Percentiles rank a stretch among this genome's conserved stretches.
Conservation (phyloP, 2,888 invertebrate species). For the Caprella mutica region DNA sequence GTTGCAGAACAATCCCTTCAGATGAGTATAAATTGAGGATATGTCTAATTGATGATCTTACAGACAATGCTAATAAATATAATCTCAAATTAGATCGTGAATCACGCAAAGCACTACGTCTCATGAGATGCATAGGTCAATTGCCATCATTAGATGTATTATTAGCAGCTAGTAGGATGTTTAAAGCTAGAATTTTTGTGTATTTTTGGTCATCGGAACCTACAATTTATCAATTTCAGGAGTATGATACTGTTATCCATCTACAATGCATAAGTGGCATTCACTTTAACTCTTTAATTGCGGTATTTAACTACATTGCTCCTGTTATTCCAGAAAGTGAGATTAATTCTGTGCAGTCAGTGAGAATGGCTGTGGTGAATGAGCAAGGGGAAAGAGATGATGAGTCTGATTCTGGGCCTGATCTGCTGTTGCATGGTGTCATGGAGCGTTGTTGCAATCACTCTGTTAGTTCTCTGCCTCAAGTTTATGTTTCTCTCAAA, state of each 20-base stretch:
- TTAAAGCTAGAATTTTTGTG: not conserved
- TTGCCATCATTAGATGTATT: not conserved
- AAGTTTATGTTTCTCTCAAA: no score
- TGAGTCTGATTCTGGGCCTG: no score
- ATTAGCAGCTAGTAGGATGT: not conserved
- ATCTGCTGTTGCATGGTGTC: no score
- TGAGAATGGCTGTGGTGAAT: no score
- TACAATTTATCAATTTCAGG: not conserved
- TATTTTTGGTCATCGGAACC: not conserved
- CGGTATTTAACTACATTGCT: not conserved
- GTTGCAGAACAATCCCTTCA: not conserved
- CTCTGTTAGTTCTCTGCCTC: no score
- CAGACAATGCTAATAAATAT: not conserved
- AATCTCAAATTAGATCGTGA: not conserved
- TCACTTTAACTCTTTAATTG: not conserved
- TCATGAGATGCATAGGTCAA: not conserved
- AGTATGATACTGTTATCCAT: not conserved
- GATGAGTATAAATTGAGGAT: not conserved
- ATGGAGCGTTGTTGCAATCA: no score
- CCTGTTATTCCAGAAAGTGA: not conserved
- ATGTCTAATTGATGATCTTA: not conserved
- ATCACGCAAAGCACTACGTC: not conserved
- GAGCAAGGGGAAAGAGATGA: no score
- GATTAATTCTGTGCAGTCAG: no score
- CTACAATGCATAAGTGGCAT: not conserved